Conservation (phyloP, 2,797 vertebrate species). For the Phataginus tricuspis region DNA sequence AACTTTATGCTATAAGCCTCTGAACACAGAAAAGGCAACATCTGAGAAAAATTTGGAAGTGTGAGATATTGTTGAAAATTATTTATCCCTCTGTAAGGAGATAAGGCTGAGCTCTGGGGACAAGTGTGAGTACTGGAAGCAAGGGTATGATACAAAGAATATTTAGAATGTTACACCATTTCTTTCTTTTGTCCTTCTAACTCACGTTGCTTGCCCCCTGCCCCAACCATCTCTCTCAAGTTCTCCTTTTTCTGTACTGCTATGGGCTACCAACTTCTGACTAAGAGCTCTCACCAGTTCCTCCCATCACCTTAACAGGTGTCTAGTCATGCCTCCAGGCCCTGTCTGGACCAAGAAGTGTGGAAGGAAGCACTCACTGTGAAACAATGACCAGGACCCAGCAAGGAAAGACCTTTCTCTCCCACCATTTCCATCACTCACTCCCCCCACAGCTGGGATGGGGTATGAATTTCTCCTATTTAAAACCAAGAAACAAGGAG, state of each 20-base stretch:
- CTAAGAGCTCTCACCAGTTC: background rate
- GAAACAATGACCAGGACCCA: background rate
- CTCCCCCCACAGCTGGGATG: constrained; percentile 3
- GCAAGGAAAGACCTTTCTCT: background rate
- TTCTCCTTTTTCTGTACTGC: background rate
- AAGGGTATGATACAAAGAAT: constrained; percentile 22
- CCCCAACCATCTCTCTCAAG: background rate
- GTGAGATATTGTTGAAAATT: background rate
- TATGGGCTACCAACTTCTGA: background rate
- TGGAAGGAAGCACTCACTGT: background rate
- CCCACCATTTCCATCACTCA: background rate
- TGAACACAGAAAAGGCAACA: background rate
- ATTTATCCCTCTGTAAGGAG: background rate
- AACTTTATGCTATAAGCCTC: background rate
- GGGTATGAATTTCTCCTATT: constrained; percentile 14
- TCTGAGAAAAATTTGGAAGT: background rate
- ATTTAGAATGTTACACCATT: background rate
- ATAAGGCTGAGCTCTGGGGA: background rate
- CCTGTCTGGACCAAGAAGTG: background rate
- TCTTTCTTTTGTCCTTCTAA: constrained; percentile 6
- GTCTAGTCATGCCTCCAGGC: background rate
- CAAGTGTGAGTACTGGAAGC: background rate
- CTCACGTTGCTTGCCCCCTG: background rate
- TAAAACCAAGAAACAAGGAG: background rate
- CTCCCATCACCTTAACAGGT: background rate